Conservation (phyloP, 2,797 vertebrate genomes). For the Acanthiza pusilla region DNA sequence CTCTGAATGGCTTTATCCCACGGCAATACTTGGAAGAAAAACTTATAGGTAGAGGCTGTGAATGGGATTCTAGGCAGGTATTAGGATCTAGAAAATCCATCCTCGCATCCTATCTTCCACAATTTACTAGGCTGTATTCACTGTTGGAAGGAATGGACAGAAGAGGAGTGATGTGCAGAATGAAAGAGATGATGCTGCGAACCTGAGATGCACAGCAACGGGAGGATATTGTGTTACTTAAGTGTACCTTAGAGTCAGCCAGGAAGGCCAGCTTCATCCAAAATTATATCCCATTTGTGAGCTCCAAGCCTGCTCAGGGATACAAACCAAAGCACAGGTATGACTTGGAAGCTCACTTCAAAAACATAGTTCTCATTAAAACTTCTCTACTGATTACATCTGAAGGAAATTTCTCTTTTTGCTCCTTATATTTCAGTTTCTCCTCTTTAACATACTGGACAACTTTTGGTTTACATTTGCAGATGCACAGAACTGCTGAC, state of each 20-base stretch:
- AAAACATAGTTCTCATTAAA: neutral
- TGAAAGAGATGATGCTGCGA: neutral
- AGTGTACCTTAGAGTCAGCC: neutral
- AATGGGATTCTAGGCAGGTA: neutral
- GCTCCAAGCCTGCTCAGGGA: neutral
- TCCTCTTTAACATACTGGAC: neutral
- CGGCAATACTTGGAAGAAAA: neutral
- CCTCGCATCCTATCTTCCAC: neutral
- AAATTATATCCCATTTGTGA: neutral
- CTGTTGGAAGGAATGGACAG: neutral
- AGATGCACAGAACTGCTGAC: neutral
- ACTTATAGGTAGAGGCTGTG: neutral
- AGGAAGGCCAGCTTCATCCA: neutral
- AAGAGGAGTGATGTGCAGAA: neutral
- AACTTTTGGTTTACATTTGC: neutral
- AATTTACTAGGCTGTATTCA: neutral
- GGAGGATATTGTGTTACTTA: neutral
- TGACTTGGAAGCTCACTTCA: neutral
- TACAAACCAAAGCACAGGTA: neutral
- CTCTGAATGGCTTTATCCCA: neutral
- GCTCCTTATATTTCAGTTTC: neutral
- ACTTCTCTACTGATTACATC: neutral
- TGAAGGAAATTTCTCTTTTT: neutral
- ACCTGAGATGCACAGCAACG: neutral
- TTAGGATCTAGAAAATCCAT: neutral